Evolutionary conservation across 2,888 invertebrate species (phyloP), one percentile per base, ranked within the genome.

Genomic region (Cryptocephalus moraei): DNA sequence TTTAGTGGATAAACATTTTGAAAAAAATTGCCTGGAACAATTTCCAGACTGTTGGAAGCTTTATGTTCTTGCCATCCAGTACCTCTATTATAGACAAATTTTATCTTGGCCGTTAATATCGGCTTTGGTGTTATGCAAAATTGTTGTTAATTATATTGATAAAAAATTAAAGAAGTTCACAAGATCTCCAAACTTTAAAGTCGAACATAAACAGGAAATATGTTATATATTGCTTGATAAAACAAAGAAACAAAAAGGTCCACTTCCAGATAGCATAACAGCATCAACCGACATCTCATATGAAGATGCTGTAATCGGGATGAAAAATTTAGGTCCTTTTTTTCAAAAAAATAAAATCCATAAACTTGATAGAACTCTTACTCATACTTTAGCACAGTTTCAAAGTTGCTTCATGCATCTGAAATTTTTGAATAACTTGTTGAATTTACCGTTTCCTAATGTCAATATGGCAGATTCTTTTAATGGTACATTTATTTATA

Each of bases 401-500:
- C 86, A 85, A 63, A 78, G 76, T 66, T 78, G 79, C 58, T 63
- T 83, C 33, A 69, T 72, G 9, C 77, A 79, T 55, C 66, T 77
- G 2, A 76, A 77, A 56, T 70, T 77, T 56, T 67, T 90, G 8
- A 89, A 89, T 69, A 73, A 71, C 1, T 61, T 89, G 36, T 74
- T 88, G 44, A 72, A 75, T 48, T 72, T 68, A 48, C 82, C 83
- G 0, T 80, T 79, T 60, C 62, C 72, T 33, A 67, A 71, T 53
- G 75, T 79, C 38, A 69, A 73, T 34, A 75, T 83, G 60, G 76
- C 77, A n/a, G 77, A 79, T 57, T 73, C 79, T 50, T 86, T 77
- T 56, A 84, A 86, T 67, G 89, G 89, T 0, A 84, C 86, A 0
- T 82, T 88, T 66, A 64, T 85, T 1, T 89, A 88, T 59, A 89